These are phyloP conservation scores for Muscicapa comitata DNA, from an alignment of 2,797 vertebrate species.

Conservation along the genomic window DNA sequence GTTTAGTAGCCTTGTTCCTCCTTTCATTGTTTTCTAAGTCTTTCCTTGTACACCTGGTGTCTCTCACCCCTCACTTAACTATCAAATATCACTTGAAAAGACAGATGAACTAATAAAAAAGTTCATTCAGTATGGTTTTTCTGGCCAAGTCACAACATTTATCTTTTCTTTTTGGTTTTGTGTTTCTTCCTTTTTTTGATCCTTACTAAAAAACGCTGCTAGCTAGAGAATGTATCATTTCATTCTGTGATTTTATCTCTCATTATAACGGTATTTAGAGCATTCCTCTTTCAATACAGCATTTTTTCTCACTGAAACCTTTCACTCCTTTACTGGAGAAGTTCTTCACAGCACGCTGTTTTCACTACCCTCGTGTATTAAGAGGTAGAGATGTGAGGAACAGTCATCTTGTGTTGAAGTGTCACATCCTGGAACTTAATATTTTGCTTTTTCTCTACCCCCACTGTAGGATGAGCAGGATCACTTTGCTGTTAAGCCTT, in stretches of 20 bases:
- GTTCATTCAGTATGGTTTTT: rapidly evolving
- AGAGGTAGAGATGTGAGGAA: not conserved
- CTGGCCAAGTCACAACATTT: not conserved
- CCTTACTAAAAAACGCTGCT: not conserved
- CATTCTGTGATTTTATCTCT: not conserved
- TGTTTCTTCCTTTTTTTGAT: not conserved
- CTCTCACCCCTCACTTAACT: not conserved
- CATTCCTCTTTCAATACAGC: not conserved
- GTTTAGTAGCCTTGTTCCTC: not conserved
- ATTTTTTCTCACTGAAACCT: not conserved
- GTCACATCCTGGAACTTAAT: not conserved
- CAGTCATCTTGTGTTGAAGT: not conserved
- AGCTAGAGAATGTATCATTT: not conserved
- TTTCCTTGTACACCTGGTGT: not conserved
- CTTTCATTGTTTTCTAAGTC: not conserved
- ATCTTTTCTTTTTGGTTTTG: not conserved
- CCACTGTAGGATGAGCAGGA: not conserved
- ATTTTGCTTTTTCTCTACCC: not conserved
- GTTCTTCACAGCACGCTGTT: not conserved
- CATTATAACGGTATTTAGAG: not conserved
- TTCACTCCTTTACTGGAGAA: not conserved
- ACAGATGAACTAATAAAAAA: not conserved
- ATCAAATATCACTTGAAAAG: not conserved
- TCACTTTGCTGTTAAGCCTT: not conserved
- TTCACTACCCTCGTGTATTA: not conserved